Evolutionary conservation across 2,888 invertebrate species (phyloP).

Genomic region (Phymatocera aterrima): DNA sequence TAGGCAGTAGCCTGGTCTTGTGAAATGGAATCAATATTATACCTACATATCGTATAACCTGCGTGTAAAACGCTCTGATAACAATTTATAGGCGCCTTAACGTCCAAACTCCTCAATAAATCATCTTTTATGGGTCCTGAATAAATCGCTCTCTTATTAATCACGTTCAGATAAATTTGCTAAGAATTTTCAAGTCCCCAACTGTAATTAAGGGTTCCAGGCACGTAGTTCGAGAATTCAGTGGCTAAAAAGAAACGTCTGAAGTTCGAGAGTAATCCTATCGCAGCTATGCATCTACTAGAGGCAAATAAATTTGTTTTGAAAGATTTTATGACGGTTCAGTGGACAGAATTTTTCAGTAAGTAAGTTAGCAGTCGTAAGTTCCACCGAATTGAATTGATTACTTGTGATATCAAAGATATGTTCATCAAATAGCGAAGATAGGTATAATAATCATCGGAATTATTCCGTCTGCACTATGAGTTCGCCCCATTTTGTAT

Average conservation of each 20-base stretch:
- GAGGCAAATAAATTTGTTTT: background rate
- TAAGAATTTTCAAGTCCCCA: conserved; percentile 13
- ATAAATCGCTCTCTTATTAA: conserved; percentile 11
- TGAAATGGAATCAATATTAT: conserved; percentile 27
- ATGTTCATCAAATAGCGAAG: background rate
- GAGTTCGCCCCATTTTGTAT: background rate
- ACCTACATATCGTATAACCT: conserved; percentile 1
- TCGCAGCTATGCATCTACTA: background rate
- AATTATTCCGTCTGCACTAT: background rate
- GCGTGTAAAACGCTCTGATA: conserved; percentile 23
- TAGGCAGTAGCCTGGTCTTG: background rate
- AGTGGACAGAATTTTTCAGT: background rate
- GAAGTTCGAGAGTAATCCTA: background rate
- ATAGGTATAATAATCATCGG: background rate
- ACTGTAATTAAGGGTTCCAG: background rate
- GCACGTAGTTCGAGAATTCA: background rate
- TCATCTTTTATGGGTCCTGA: conserved; percentile 32
- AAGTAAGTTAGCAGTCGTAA: background rate
- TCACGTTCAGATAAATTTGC: conserved; percentile 26
- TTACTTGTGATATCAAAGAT: background rate
- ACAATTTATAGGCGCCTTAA: conserved; percentile 8
- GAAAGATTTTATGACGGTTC: background rate
- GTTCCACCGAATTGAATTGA: background rate
- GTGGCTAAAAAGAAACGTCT: background rate
- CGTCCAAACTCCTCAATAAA: conserved; percentile 12